A percentile compares a stretch with the other conserved stretches of the same genome.
These are phyloP conservation scores for Agapornis roseicollis DNA, from an alignment of 2,113 vertebrate genomes.

Conservation along the genomic window DNA sequence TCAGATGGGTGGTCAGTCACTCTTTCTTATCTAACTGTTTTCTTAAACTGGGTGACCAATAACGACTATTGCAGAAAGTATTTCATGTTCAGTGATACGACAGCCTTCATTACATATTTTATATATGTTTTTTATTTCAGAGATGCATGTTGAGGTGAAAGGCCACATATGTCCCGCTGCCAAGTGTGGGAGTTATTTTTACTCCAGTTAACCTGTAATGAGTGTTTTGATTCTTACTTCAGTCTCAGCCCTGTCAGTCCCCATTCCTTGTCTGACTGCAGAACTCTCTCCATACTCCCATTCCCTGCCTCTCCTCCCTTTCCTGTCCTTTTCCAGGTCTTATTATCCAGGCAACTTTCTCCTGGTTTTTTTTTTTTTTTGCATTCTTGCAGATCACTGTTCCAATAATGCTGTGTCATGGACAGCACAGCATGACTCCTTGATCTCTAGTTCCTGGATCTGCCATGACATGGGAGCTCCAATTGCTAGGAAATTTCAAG, in stretches of 20 bases:
- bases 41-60: neutral
- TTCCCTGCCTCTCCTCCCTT: neutral
- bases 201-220: neutral
- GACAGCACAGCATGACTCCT: neutral
- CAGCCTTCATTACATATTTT: neutral
- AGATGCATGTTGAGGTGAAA: neutral
- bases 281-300: neutral
- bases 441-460: neutral
- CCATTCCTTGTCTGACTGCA: neutral
- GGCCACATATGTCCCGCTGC: rapidly evolving
- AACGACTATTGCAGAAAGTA: neutral
- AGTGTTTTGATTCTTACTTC: neutral
- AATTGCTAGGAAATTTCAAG: neutral
- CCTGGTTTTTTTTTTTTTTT: neutral
- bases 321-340: neutral
- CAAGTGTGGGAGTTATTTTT: neutral
- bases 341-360: neutral
- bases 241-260: neutral
- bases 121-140: neutral
- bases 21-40: neutral
- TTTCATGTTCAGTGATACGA: neutral
- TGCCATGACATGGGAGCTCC: neutral
- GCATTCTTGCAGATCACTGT: neutral
- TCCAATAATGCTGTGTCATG: neutral
- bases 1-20: neutral